Conservation (phyloP, 2,888 invertebrate genomes). For the Melipona beecheii region DNA sequence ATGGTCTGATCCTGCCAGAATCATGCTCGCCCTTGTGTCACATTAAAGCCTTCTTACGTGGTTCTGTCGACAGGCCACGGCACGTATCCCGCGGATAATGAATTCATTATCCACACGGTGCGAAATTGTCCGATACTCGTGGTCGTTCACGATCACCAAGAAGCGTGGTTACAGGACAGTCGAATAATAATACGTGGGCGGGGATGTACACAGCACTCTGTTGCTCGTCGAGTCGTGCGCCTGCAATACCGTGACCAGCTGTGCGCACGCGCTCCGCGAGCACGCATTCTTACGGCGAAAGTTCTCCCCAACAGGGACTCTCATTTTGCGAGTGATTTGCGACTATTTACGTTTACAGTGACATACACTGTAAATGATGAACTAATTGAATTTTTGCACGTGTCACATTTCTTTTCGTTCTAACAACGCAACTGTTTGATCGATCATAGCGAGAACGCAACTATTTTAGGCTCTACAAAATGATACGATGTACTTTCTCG, state of each 20-base stretch:
- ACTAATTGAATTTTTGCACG: neutral
- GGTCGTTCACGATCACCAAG: conserved; percentile 71
- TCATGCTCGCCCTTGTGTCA: conserved; percentile 79
- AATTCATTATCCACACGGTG: conserved; percentile 75
- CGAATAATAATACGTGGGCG: conserved; percentile 81
- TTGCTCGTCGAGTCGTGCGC: conserved; percentile 79
- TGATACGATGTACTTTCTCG: neutral
- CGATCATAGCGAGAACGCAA: neutral
- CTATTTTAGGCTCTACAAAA: neutral
- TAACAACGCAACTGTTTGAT: neutral
- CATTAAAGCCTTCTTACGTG: conserved; percentile 65
- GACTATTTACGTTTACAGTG: neutral
- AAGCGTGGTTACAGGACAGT: conserved; percentile 77
- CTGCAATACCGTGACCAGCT: conserved; percentile 72
- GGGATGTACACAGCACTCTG: conserved; percentile 81
- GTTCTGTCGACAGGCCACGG: conserved; percentile 44
- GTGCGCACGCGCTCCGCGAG: conserved; percentile 66
- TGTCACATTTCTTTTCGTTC: neutral
- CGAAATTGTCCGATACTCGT: conserved; percentile 29
- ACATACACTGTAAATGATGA: neutral
- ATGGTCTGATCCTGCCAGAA: conserved; percentile 84
- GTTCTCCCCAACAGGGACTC: conserved; percentile 35
- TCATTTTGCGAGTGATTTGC: neutral
- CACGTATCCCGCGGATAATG: conserved; percentile 52
- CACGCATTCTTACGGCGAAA: conserved; percentile 8